Evolutionary conservation across 2,113 vertebrate species (phyloP).

Genomic region (Hirundichthys speculiger): DNA sequence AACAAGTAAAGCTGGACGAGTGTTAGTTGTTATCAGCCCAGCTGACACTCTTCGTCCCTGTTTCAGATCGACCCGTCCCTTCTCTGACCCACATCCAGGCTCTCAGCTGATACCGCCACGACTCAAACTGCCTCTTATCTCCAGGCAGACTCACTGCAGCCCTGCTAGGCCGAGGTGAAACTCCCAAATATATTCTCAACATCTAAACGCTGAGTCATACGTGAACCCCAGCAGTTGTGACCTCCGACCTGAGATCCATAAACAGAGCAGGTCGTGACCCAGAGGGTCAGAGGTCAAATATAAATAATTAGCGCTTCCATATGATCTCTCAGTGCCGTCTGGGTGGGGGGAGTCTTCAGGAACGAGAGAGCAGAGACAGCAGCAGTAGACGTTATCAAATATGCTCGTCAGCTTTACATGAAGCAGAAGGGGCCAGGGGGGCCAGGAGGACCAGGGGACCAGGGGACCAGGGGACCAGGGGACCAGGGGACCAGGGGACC

Average conservation of each 20-base stretch:
- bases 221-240: not conserved
- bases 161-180: not conserved
- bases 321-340: too few relatives aligned
- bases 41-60: not conserved
- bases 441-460: too few relatives aligned
- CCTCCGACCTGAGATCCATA: not conserved
- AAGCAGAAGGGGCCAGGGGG: too few relatives aligned
- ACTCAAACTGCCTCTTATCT: conserved; percentile 5
- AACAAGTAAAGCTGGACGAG: not conserved
- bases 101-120: not conserved
- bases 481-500: too few relatives aligned
- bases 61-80: not conserved
- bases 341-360: too few relatives aligned
- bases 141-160: not conserved
- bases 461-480: too few relatives aligned
- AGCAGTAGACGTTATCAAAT: too few relatives aligned
- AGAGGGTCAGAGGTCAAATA: conserved; percentile 3
- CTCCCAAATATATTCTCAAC: not conserved
- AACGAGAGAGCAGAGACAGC: too few relatives aligned
- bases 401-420: too few relatives aligned
- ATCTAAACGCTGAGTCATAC: not conserved
- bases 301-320: not conserved
- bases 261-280: not conserved
- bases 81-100: conserved; percentile 23
- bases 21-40: not conserved